Percentiles rank a stretch among this genome's conserved stretches.
Conservation (phyloP, 1,140 invertebrate species). For the Drosophila baimaii region DNA sequence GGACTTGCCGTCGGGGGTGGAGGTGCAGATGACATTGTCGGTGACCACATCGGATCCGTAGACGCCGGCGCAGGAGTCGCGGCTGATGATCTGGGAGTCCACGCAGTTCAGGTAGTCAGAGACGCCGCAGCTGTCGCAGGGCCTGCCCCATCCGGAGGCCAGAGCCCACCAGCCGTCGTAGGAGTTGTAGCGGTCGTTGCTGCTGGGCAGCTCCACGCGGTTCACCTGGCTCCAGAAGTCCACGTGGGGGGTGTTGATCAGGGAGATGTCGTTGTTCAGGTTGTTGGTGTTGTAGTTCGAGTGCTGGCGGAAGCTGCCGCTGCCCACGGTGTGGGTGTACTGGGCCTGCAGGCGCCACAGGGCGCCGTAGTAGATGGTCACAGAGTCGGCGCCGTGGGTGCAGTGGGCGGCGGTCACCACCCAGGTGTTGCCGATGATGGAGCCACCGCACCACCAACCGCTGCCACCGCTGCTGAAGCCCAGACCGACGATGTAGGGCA, state of each 20-base stretch:
- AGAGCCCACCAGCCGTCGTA: constrained; percentile 24
- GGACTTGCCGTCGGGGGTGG: constrained; percentile 36
- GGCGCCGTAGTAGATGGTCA: constrained; percentile 37
- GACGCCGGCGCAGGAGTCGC: constrained; percentile 47
- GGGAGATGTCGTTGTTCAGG: constrained; percentile 37
- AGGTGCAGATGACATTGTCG: constrained; percentile 53
- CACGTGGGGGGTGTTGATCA: constrained; percentile 25
- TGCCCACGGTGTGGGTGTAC: constrained; percentile 23
- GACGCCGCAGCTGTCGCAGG: constrained; percentile 10
- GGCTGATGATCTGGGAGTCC: constrained; percentile 41
- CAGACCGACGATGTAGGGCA: constrained; percentile 84
- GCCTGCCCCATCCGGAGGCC: constrained; percentile 36
- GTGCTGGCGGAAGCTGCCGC: constrained; percentile 25
- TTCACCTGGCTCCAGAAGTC: constrained; percentile 27
- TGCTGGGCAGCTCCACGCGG: constrained; percentile 39
- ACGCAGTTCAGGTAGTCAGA: constrained; percentile 48
- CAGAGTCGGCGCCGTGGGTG: constrained; percentile 22
- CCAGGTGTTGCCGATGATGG: constrained; percentile 85
- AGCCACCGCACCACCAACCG: constrained; percentile 86
- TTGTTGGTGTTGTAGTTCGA: constrained; percentile 14
- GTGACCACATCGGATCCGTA: constrained; percentile 19
- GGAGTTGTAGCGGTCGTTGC: constrained; percentile 7
- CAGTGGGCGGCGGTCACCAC: constrained; percentile 84
- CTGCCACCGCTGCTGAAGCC: constrained; percentile 81
- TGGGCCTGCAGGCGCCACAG: constrained; percentile 20